Conservation (phyloP, 1,140 invertebrate genomes). For the Mactra quadrangularis region DNA sequence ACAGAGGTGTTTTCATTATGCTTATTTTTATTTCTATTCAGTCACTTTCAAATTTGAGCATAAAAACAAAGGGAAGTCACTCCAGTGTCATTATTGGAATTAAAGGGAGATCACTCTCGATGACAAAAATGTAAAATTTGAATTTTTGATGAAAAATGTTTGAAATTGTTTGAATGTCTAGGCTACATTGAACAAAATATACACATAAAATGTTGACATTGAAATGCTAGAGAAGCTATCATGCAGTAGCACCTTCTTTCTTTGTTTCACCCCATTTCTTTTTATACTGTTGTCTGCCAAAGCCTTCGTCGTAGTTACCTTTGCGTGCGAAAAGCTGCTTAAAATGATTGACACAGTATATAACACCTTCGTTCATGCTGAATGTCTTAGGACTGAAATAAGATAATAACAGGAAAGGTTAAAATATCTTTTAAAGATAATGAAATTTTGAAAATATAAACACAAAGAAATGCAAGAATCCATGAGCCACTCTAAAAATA, state of each 20-base stretch:
- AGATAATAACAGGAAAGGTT: slow-evolving; percentile 41
- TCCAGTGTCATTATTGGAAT: no score
- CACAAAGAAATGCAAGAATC: no score
- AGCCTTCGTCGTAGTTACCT: slow-evolving; percentile 93
- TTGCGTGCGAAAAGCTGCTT: slow-evolving; percentile 93
- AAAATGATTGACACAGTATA: slow-evolving; percentile 92
- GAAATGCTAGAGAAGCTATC: slow-evolving; percentile 40
- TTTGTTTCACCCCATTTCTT: slow-evolving; percentile 81
- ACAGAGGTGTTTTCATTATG: no score
- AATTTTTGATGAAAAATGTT: not conserved
- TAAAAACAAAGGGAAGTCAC: no score
- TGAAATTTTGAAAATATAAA: no score
- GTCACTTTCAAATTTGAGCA: no score
- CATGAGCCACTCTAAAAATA: no score
- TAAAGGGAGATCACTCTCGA: no score
- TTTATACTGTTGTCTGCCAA: slow-evolving; percentile 85
- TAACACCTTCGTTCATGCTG: slow-evolving; percentile 89
- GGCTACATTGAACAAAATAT: slow-evolving; percentile 38
- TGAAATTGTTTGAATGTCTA: slow-evolving; percentile 23
- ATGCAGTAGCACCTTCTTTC: slow-evolving; percentile 48
- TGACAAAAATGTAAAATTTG: no score
- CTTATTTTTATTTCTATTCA: no score
- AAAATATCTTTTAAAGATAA: no score
- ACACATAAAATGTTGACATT: slow-evolving; percentile 26
- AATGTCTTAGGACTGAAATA: slow-evolving; percentile 90